These are phyloP conservation scores for Pristionchus mayeri DNA, from an alignment of 2,888 invertebrate species.

Conservation along the genomic window DNA sequence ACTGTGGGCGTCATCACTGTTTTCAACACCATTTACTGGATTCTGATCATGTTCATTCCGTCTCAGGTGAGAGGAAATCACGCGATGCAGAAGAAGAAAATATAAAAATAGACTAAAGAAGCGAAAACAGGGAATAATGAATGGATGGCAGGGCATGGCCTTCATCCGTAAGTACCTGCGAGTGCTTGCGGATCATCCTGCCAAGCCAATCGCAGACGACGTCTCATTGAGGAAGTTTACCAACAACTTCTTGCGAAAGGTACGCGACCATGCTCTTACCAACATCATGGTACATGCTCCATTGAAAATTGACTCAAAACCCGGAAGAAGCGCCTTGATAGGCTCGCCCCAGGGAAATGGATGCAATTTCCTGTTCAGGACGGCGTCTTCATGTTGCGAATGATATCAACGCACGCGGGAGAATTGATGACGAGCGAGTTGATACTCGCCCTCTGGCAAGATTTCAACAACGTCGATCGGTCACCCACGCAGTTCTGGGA, in stretches of 20 bases:
- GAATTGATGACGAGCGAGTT: conserved; percentile 76
- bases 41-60: conserved; percentile 76
- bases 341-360: too few relatives aligned
- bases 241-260: conserved; percentile 75
- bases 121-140: background rate
- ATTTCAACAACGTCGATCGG: conserved; percentile 76
- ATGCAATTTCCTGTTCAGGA: conserved; percentile 28
- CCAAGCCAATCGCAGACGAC: conserved; percentile 75
- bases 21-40: conserved; percentile 75
- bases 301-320: too few relatives aligned
- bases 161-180: conserved; percentile 76
- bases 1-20: conserved; percentile 75
- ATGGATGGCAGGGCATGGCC: conserved; percentile 66
- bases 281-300: too few relatives aligned
- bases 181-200: conserved; percentile 75
- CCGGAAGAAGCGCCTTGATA: too few relatives aligned
- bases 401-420: conserved; percentile 76
- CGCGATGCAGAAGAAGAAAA: background rate
- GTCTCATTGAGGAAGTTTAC: conserved; percentile 75
- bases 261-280: background rate
- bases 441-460: conserved; percentile 76
- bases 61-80: conserved; percentile 65
- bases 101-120: background rate
- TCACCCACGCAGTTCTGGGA: conserved; percentile 76
- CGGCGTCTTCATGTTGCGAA: conserved; percentile 77